A percentile compares a stretch with the other conserved stretches of the same genome.
Conservation (phyloP, 2,797 vertebrate genomes). For the Tiaroga cobitis region DNA sequence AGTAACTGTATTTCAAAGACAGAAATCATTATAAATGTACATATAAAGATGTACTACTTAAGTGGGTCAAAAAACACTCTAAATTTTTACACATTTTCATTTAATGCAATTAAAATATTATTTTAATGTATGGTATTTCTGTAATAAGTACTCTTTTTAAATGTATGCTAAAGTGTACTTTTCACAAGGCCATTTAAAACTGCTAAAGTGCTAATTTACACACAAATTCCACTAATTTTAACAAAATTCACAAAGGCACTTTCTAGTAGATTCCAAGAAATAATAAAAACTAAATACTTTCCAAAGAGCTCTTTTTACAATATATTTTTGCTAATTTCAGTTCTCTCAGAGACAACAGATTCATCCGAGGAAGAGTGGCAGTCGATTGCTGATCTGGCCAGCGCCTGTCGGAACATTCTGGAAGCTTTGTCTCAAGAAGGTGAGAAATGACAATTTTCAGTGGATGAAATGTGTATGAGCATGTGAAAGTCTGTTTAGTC, state of each 20-base stretch:
- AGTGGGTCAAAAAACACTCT: background rate
- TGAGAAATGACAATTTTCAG: conserved; percentile 64
- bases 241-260: background rate
- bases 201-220: background rate
- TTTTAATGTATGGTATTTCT: no score
- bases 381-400: conserved; percentile 88
- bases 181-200: background rate
- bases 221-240: background rate
- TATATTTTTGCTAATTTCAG: conserved; percentile 64
- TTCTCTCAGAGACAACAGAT: conserved; percentile 85
- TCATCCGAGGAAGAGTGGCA: conserved; percentile 90
- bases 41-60: background rate
- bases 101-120: background rate
- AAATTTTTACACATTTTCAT: background rate
- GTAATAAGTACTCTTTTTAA: background rate
- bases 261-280: background rate
- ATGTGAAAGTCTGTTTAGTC: conserved; percentile 9
- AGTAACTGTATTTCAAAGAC: background rate
- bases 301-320: background rate
- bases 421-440: conserved; percentile 89
- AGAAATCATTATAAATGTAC: background rate
- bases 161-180: background rate
- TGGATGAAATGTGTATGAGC: conserved; percentile 12
- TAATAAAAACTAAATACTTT: background rate
- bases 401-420: conserved; percentile 87